These are phyloP conservation scores for Benthochromis sp. DNA, from an alignment of 2,113 vertebrate genomes.

Conservation along the genomic window DNA sequence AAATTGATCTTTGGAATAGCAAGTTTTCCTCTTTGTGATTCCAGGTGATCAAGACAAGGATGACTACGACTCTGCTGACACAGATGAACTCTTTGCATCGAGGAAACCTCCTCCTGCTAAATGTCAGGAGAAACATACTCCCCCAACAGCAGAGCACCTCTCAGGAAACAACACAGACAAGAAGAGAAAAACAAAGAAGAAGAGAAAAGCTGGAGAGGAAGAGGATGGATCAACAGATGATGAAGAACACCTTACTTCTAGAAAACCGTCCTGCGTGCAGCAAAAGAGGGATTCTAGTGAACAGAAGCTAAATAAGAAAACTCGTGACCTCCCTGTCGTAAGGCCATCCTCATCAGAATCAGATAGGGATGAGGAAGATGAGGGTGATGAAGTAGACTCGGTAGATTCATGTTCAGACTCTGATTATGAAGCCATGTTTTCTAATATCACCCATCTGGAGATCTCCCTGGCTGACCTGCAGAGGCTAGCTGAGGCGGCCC, in stretches of 20 bases:
- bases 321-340: neutral
- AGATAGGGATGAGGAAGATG: neutral
- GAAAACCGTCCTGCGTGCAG: neutral
- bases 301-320: neutral
- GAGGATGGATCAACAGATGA: slow-evolving; percentile 64
- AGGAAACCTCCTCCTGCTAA: slow-evolving; percentile 23
- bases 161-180: neutral
- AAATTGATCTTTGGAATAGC: neutral
- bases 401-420: slow-evolving; percentile 56
- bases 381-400: slow-evolving; percentile 21
- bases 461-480: slow-evolving; percentile 80
- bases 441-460: slow-evolving; percentile 70
- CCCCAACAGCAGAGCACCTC: neutral
- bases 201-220: neutral
- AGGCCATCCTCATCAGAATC: neutral
- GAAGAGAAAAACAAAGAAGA: neutral
- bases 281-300: neutral
- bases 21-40: neutral
- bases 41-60: slow-evolving; percentile 39
- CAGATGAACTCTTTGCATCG: slow-evolving; percentile 82
- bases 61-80: slow-evolving; percentile 81
- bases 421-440: slow-evolving; percentile 81
- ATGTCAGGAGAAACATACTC: neutral
- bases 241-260: slow-evolving; percentile 74
- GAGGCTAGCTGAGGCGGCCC: slow-evolving; percentile 57